phyloP scores from a whole-genome alignment of 2,888 invertebrate species.

The Melanargia galathea region DNA sequence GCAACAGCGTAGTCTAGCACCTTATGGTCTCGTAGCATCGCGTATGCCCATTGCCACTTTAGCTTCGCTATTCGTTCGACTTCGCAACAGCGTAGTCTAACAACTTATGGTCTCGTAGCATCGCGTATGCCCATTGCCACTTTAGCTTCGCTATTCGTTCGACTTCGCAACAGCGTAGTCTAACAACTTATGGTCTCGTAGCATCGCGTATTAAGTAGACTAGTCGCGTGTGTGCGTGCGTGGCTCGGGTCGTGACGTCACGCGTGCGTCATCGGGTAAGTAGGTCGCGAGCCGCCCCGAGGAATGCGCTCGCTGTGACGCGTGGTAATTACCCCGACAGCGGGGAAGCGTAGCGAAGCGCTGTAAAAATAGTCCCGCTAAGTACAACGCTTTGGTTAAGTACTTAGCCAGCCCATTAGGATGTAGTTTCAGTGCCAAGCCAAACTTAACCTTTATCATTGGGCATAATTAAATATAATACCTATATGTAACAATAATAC shows the following conservation, averaged over 20 bases:
- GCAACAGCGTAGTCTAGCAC: too few relatives aligned
- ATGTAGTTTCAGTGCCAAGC: not conserved
- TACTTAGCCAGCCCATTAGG: not conserved
- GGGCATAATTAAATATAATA: too few relatives aligned
- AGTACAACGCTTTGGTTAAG: not conserved
- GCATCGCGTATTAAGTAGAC: not conserved
- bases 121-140: too few relatives aligned
- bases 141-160: too few relatives aligned
- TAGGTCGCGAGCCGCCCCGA: slow-evolving; percentile 48
- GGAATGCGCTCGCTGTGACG: slow-evolving; percentile 23
- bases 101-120: too few relatives aligned
- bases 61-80: too few relatives aligned
- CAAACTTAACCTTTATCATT: not conserved
- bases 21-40: too few relatives aligned
- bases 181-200: too few relatives aligned
- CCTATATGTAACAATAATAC: too few relatives aligned
- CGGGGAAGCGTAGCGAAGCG: slow-evolving; percentile 13
- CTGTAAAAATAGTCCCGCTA: slow-evolving; percentile 4
- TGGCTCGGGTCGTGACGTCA: slow-evolving; percentile 48
- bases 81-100: too few relatives aligned
- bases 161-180: too few relatives aligned
- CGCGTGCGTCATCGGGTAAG: slow-evolving; percentile 53
- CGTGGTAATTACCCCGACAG: slow-evolving; percentile 3
- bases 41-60: too few relatives aligned
- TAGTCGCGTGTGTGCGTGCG: not conserved